Evolutionary conservation across 2,797 vertebrate genomes (phyloP), one percentile per base, ranked within the genome.

Genomic region (Coendou prehensilis): DNA sequence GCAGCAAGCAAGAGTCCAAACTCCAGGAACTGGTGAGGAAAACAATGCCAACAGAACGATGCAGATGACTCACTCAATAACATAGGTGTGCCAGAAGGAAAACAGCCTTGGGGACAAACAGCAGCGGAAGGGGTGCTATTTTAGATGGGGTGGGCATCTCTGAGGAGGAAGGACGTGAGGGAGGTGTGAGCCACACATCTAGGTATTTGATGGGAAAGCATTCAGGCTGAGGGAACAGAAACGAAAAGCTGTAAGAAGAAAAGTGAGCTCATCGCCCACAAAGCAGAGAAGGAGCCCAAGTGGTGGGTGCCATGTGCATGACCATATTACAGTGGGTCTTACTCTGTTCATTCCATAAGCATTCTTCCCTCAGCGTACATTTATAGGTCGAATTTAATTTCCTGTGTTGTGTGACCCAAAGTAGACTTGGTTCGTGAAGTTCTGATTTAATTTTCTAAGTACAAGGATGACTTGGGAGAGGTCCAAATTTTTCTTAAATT

Each of bases 311-410:
- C 17, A 50, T 2, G 7, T 14, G 2, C 82, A 18, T 67, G 15
- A 82, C 17, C 30, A 28, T 22, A 33, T 71, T 57, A 64, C 4
- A 45, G 17, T 26, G 30, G 13, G 8, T 86, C 91, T 89, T 57
- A 57, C 28, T 56, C 13, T n/a, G 50, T 50, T 96, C 59, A 20
- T 59, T 57, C 50, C 54, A 57, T 45, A 84, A 84, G 22, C 6
- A 83, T 76, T 87, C 82, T 71, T 78, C 95, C 26, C 30, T 95
- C 91, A 50, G 57, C 28, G 71, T 75, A 37, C 45, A 95, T 96
- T 89, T 92, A 85, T 41, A 94, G 59, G 63, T 89, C 91, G 94
- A 71, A 87, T 75, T 93, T 96, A 84, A 94, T 94, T 95, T 96
- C 91, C 89, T 96, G 63, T 87, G 47, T 93, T 93, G 89, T 94